Conservation (phyloP, 1,140 invertebrate genomes). For the Apocrypta bakeri region DNA sequence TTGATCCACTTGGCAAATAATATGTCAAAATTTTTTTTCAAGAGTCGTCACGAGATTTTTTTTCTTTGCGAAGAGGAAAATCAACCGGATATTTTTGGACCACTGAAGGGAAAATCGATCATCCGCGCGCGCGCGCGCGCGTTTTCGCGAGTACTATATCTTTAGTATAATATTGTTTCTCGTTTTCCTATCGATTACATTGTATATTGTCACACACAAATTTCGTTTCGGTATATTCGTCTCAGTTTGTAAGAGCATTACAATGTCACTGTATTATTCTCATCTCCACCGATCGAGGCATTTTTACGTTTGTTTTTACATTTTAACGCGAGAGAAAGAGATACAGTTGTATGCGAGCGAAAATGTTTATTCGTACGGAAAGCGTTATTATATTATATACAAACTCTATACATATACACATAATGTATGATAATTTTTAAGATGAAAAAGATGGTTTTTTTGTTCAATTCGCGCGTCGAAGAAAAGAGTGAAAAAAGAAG, state of each 20-base stretch:
- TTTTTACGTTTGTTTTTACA: constrained; percentile 52
- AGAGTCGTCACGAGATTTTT: background rate
- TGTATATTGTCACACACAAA: background rate
- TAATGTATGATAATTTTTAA: constrained; percentile 49
- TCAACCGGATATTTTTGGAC: background rate
- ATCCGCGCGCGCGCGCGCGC: background rate
- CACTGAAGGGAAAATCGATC: background rate
- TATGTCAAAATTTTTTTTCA: background rate
- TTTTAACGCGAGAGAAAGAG: constrained; percentile 35
- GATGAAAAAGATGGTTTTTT: constrained; percentile 38
- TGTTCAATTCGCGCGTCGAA: constrained; percentile 31
- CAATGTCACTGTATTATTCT: constrained; percentile 23
- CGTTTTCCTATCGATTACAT: constrained; percentile 13
- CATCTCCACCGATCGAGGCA: constrained; percentile 50
- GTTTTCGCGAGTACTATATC: background rate
- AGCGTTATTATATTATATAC: constrained; percentile 51
- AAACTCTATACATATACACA: constrained; percentile 39
- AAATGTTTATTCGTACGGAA: constrained; percentile 47
- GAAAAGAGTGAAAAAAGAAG: background rate
- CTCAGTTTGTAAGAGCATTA: constrained; percentile 30
- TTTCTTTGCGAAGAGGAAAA: background rate
- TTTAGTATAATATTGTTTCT: constrained; percentile 1
- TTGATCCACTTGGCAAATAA: background rate
- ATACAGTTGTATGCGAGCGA: constrained; percentile 28
- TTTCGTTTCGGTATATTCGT: background rate